phyloP scores from a whole-genome alignment of 2,797 vertebrate genomes.

The Micromesistius poutassou region DNA sequence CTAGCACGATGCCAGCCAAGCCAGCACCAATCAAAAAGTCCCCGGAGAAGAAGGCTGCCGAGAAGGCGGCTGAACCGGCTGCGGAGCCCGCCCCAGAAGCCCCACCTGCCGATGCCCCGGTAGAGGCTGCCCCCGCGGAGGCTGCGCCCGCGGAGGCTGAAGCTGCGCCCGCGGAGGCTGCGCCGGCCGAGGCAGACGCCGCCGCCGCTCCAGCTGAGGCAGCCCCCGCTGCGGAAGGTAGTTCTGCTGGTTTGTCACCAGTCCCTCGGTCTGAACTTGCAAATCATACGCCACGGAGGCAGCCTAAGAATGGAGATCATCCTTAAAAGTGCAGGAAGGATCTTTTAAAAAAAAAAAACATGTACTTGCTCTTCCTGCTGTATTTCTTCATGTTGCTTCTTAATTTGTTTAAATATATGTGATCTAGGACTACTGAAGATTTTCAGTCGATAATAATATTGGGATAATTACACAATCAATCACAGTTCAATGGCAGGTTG shows the following conservation, averaged over 20 bases:
- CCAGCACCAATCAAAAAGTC: conserved; percentile 75
- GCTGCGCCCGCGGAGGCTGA: conserved; percentile 17
- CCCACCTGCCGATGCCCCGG: neutral
- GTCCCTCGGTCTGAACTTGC: neutral
- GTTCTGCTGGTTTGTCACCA: neutral
- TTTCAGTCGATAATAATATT: too few relatives aligned
- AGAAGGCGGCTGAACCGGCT: conserved; percentile 50
- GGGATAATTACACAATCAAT: too few relatives aligned
- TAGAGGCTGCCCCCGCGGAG: neutral
- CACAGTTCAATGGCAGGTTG: too few relatives aligned
- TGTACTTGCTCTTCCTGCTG: too few relatives aligned
- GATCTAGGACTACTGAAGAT: too few relatives aligned
- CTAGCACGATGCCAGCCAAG: conserved; percentile 74
- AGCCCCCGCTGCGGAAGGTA: conserved; percentile 37
- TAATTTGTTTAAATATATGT: too few relatives aligned
- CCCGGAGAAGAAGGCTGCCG: conserved; percentile 57
- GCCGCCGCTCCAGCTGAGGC: conserved; percentile 23
- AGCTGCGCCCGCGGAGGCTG: conserved; percentile 31
- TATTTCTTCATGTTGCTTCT: too few relatives aligned
- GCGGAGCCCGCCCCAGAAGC: conserved; percentile 40
- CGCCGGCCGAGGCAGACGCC: conserved; percentile 21
- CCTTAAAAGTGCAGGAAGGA: neutral
- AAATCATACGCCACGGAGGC: neutral
- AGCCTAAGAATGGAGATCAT: neutral
- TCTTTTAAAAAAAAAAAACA: too few relatives aligned